phyloP scores from a whole-genome alignment of 2,113 vertebrate species.

The Tragulus kanchil region DNA sequence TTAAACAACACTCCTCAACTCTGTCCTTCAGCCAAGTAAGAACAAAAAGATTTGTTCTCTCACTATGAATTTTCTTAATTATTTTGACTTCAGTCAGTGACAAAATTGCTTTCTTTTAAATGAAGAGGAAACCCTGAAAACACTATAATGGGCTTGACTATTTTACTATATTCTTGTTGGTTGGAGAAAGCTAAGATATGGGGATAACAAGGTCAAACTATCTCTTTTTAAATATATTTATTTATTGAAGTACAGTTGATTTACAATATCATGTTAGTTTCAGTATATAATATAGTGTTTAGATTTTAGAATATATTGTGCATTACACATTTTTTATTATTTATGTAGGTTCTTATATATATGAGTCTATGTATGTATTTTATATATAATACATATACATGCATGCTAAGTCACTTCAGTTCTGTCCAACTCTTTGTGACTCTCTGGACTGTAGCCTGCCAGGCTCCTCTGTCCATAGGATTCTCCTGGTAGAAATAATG shows the following conservation, averaged over 20 bases:
- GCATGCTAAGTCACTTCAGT: too few species aligned
- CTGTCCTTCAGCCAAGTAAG: slow-evolving; percentile 49
- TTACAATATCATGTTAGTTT: neutral
- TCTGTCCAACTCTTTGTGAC: too few species aligned
- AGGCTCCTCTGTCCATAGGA: too few species aligned
- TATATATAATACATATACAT: neutral
- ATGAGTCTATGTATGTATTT: neutral
- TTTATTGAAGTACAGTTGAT: neutral
- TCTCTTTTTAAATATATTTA: neutral
- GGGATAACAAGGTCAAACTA: neutral
- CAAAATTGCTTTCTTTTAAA: neutral
- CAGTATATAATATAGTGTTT: neutral
- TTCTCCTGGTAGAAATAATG: too few species aligned
- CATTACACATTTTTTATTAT: neutral
- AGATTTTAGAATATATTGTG: too few species aligned
- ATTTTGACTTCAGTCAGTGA: slow-evolving; percentile 28
- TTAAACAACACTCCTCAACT: slow-evolving; percentile 63
- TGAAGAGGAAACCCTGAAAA: neutral
- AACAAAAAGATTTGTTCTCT: slow-evolving; percentile 54
- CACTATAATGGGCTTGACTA: neutral
- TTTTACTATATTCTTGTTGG: neutral
- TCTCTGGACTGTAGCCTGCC: too few species aligned
- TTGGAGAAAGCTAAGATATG: neutral
- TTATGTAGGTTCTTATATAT: neutral
- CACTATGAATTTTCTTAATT: slow-evolving; percentile 17